phyloP scores from a whole-genome alignment of 2,113 vertebrate species.

The Nothobranchius kuhntae region DNA sequence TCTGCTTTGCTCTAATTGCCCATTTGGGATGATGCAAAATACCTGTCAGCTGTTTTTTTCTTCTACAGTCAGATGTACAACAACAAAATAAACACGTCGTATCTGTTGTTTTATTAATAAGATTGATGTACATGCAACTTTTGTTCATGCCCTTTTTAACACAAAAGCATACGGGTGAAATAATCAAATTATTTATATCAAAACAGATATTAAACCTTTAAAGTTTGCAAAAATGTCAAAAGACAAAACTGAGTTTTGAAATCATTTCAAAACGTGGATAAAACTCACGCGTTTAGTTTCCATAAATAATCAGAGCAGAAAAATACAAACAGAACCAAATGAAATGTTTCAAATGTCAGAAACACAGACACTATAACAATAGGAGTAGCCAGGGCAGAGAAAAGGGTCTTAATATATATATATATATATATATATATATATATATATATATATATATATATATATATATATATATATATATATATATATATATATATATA shows the following conservation, averaged over 20 bases:
- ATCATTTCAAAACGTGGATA: neutral
- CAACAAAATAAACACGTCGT: slow-evolving; percentile 5
- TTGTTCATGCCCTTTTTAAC: neutral
- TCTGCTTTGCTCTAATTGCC: slow-evolving; percentile 59
- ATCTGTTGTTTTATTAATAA: slow-evolving; percentile 13
- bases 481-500: slow-evolving; percentile 31
- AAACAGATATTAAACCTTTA: neutral
- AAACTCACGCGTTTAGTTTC: neutral
- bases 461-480: slow-evolving; percentile 31
- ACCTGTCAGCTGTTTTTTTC: slow-evolving; percentile 12
- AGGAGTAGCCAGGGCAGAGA: slow-evolving; percentile 10
- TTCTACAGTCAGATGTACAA: neutral
- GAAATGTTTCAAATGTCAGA: slow-evolving; percentile 8
- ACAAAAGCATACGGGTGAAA: neutral
- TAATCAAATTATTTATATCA: slow-evolving; percentile 9
- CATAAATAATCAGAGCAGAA: neutral
- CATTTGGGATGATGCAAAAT: slow-evolving; percentile 49
- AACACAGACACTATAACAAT: slow-evolving; percentile 1
- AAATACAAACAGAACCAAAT: neutral
- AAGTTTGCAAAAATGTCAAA: neutral
- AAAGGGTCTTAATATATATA: slow-evolving; percentile 26
- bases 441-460: slow-evolving; percentile 13
- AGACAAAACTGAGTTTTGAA: neutral
- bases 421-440: slow-evolving; percentile 15
- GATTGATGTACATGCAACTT: slow-evolving; percentile 27